These are phyloP conservation scores for Epizoanthus ramosus DNA, from an alignment of 92 coral and sea anemone species.

Conservation along the genomic window DNA sequence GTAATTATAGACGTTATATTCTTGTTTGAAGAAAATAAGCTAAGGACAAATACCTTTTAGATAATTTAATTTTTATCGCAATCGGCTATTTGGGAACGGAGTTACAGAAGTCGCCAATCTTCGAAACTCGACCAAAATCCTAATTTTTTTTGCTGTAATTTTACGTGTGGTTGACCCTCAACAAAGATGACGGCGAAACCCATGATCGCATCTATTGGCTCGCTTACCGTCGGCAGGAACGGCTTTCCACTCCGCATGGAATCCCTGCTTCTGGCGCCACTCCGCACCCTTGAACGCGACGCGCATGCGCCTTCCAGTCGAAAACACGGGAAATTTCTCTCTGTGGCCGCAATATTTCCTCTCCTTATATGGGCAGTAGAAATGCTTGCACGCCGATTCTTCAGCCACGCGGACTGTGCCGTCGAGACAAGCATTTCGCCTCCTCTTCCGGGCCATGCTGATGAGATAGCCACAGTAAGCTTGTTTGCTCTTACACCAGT, in stretches of 20 bases:
- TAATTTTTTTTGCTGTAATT: too few species aligned
- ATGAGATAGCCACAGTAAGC: conserved; percentile 11
- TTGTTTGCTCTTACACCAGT: conserved; percentile 13
- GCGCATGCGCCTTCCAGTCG: conserved; percentile 1
- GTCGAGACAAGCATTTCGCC: background rate
- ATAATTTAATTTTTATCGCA: too few species aligned
- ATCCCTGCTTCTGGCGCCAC: conserved; percentile 15
- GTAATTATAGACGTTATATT: too few species aligned
- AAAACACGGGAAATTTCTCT: conserved; percentile 7
- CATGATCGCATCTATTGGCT: background rate
- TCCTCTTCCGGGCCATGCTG: background rate
- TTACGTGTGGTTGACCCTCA: too few species aligned
- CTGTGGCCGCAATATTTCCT: conserved; percentile 19
- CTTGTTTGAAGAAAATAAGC: too few species aligned
- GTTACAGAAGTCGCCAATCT: too few species aligned
- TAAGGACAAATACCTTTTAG: too few species aligned
- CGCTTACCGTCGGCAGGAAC: background rate
- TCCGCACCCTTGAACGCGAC: conserved; percentile 1
- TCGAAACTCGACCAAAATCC: too few species aligned
- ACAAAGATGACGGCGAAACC: too few species aligned
- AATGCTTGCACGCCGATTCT: background rate
- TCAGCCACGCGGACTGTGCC: background rate
- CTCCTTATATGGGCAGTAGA: conserved; percentile 10
- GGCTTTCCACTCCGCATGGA: conserved; percentile 15
- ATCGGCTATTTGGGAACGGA: too few species aligned